Conservation (phyloP, 2,888 invertebrate genomes). For the Vannuccia rotundouncinata region DNA sequence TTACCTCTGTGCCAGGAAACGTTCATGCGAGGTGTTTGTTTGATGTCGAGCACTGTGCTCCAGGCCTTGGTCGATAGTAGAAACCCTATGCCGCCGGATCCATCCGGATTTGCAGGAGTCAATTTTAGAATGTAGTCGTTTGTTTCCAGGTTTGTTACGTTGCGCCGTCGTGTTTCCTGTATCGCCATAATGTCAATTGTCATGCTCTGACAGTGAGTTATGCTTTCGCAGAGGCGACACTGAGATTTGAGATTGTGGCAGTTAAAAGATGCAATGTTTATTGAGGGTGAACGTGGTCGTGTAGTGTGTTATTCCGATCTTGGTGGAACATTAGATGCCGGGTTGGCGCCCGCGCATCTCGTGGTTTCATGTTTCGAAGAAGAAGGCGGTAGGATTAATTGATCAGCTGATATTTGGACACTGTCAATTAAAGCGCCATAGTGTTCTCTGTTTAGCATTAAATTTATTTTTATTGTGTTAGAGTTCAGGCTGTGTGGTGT, state of each 20-base stretch:
- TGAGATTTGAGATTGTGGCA: not conserved
- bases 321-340: not conserved
- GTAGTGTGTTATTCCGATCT: not conserved
- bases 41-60: not conserved
- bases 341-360: not conserved
- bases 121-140: not conserved
- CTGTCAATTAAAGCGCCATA: no score
- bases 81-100: not conserved
- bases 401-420: no score
- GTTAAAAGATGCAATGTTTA: not conserved
- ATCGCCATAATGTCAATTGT: not conserved
- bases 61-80: not conserved
- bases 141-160: not conserved
- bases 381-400: no score
- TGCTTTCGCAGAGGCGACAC: not conserved
- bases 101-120: not conserved
- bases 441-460: no score
- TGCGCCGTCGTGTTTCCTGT: not conserved
- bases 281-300: not conserved
- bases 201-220: not conserved
- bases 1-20: not conserved
- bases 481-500: no score
- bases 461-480: no score
- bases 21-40: not conserved
- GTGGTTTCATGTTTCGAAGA: no score